These are phyloP conservation scores for Hyperoplus immaculatus DNA, from an alignment of 2,797 vertebrate genomes.

Conservation along the genomic window DNA sequence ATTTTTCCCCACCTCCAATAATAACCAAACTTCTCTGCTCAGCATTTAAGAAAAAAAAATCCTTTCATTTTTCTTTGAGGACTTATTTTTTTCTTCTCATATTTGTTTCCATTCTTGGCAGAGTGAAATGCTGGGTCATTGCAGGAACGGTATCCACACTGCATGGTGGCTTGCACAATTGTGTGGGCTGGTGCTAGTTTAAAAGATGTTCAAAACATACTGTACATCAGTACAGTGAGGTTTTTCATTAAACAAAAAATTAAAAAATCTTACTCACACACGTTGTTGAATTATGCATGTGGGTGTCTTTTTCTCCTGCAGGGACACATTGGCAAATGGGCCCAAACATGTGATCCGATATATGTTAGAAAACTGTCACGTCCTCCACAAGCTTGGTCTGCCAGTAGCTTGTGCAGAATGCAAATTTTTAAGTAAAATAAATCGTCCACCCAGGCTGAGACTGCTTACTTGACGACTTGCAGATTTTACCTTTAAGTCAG, in stretches of 20 bases:
- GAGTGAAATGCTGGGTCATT: constrained; percentile 69
- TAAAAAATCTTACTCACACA: constrained; percentile 46
- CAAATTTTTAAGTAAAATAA: constrained; percentile 44
- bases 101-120: constrained; percentile 83
- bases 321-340: background rate
- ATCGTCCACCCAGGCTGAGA: constrained; percentile 22
- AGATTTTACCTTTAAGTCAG: constrained; percentile 54
- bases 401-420: constrained; percentile 14
- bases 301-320: constrained; percentile 12
- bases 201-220: constrained; percentile 58
- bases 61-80: constrained; percentile 61
- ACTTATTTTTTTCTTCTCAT: constrained; percentile 63
- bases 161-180: constrained; percentile 56
- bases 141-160: constrained; percentile 75
- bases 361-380: constrained; percentile 39
- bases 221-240: constrained; percentile 37
- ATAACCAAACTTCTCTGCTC: constrained; percentile 84
- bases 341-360: constrained; percentile 18
- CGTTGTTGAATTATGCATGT: constrained; percentile 19
- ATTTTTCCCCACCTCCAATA: constrained; percentile 82
- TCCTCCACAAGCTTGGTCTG: constrained; percentile 18
- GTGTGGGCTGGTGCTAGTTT: constrained; percentile 61
- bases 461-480: constrained; percentile 35
- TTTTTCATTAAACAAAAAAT: constrained; percentile 53
- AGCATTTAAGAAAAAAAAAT: constrained; percentile 78